Conservation (phyloP, 1,140 invertebrate genomes). For the Drosophila yakuba region DNA sequence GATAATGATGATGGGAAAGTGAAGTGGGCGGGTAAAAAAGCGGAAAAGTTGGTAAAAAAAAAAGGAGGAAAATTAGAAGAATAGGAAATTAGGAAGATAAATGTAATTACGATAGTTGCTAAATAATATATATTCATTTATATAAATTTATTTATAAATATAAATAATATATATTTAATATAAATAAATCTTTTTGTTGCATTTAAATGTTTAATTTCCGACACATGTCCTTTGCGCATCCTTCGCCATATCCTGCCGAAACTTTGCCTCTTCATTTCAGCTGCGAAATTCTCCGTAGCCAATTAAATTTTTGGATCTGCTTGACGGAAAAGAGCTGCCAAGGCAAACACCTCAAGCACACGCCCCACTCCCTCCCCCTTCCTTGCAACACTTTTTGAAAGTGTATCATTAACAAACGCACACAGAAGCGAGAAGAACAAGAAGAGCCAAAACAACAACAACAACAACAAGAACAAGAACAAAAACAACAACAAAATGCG, state of each 20-base stretch:
- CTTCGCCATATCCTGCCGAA: slow-evolving; percentile 6
- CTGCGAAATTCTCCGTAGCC: slow-evolving; percentile 9
- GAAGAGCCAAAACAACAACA: too few species aligned
- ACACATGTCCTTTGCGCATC: slow-evolving; percentile 5
- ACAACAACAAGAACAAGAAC: neutral
- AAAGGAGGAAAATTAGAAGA: too few species aligned
- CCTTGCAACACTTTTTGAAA: neutral
- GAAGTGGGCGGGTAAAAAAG: neutral
- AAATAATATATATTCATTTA: too few species aligned
- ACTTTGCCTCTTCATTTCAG: slow-evolving; percentile 21
- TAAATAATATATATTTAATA: too few species aligned
- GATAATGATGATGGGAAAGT: slow-evolving; percentile 40
- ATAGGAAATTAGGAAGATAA: neutral
- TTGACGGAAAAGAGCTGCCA: slow-evolving; percentile 33
- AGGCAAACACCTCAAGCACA: slow-evolving; percentile 28
- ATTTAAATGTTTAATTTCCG: too few species aligned
- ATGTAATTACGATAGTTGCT: too few species aligned
- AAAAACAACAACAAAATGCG: slow-evolving; percentile 8
- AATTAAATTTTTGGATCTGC: slow-evolving; percentile 38
- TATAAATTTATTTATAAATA: too few species aligned
- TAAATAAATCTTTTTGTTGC: too few species aligned
- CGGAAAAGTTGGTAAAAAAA: neutral
- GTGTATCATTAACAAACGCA: slow-evolving; percentile 50
- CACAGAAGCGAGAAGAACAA: slow-evolving; percentile 7
- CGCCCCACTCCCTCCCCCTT: too few species aligned